Percentiles rank a stretch among this genome's conserved stretches.
Conservation (phyloP, 2,113 vertebrate species). For the Percina caprodes region DNA sequence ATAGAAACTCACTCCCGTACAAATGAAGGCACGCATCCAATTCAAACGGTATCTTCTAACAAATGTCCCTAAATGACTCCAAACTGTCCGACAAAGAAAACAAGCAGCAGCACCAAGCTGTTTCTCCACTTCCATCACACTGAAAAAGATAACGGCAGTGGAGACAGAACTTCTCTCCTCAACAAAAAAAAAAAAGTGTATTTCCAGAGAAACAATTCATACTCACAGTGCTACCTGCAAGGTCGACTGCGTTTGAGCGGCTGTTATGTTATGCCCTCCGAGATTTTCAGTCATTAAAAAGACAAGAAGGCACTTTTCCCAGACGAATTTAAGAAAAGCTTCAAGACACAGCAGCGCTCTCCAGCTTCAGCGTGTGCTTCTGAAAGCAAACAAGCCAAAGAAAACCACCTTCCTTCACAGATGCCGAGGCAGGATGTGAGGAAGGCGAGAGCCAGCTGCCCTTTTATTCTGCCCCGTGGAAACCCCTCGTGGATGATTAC, state of each 20-base stretch:
- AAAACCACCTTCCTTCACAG: conserved; percentile 31
- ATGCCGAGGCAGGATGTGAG: conserved; percentile 66
- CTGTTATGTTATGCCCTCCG: background rate
- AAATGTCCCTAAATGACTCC: background rate
- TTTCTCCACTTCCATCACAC: background rate
- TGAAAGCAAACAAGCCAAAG: conserved; percentile 4
- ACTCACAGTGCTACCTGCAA: conserved; percentile 45
- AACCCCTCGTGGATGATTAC: conserved; percentile 86
- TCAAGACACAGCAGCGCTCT: background rate
- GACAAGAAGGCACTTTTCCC: background rate
- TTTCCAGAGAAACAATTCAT: conserved; percentile 9
- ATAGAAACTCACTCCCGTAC: background rate
- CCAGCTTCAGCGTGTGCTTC: background rate
- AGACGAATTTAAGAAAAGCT: conserved; percentile 14
- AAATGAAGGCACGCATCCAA: background rate
- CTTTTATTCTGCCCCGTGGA: conserved; percentile 81
- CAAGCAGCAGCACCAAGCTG: background rate
- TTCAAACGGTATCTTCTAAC: background rate
- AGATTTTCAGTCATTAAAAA: background rate
- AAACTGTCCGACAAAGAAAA: background rate
- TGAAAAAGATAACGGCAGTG: background rate
- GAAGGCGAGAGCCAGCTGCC: conserved; percentile 60
- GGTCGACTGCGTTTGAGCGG: conserved; percentile 4
- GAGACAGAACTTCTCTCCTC: background rate
- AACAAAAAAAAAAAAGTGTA: background rate